These are phyloP conservation scores for Pyrocephalus nanus DNA, from an alignment of 2,797 vertebrate species.

Conservation along the genomic window DNA sequence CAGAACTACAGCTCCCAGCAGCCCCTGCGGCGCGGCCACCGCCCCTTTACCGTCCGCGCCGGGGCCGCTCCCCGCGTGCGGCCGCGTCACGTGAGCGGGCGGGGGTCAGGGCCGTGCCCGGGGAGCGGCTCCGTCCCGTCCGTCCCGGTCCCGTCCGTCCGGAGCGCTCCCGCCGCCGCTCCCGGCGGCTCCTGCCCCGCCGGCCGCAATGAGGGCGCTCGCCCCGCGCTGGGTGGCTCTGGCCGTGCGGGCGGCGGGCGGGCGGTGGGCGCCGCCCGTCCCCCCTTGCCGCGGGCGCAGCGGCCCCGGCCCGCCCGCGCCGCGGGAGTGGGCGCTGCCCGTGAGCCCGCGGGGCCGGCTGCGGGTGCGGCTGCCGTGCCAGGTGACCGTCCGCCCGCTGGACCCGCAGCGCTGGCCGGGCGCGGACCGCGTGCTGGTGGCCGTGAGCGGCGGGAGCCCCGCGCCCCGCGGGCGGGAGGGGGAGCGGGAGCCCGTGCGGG, in stretches of 20 bases:
- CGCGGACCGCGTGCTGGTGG: conserved; percentile 82
- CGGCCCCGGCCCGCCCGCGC: conserved; percentile 1
- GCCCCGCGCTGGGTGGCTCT: background rate
- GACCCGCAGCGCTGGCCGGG: conserved; percentile 83
- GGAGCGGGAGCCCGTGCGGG: conserved; percentile 78
- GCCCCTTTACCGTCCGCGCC: background rate
- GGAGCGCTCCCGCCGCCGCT: background rate
- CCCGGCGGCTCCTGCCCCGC: background rate
- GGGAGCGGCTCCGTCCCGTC: background rate
- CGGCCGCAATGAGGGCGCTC: background rate
- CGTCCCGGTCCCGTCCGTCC: too few species aligned
- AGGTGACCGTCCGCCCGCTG: conserved; percentile 80
- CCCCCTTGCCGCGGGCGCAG: conserved; percentile 68
- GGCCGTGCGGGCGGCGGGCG: conserved; percentile 46
- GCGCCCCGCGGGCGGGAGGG: conserved; percentile 64
- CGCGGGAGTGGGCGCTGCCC: conserved; percentile 75
- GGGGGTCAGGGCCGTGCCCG: background rate
- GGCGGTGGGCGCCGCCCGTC: conserved; percentile 75
- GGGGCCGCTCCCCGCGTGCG: background rate
- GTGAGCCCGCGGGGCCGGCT: conserved; percentile 85
- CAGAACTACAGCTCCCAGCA: conserved; percentile 60
- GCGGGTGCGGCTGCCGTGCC: conserved; percentile 80
- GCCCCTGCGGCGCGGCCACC: background rate
- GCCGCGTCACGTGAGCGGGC: background rate
- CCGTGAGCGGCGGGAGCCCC: conserved; percentile 64